Percentiles rank a stretch among this genome's conserved stretches.
These are phyloP conservation scores for Eupelmus urozonus DNA, from an alignment of 2,888 invertebrate genomes.

Conservation along the genomic window DNA sequence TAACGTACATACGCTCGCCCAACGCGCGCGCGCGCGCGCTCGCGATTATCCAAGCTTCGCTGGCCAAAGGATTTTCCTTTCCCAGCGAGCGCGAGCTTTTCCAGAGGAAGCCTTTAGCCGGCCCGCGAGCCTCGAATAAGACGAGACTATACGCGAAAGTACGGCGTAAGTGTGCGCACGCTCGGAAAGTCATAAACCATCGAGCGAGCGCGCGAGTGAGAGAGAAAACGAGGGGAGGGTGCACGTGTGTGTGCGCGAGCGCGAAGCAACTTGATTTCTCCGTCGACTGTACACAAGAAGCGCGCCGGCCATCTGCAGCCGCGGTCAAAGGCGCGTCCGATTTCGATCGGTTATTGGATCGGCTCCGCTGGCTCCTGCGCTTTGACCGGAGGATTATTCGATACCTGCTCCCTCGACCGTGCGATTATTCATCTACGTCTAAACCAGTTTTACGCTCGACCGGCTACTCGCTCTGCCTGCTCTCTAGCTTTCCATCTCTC, in stretches of 20 bases:
- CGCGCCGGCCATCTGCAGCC: neutral
- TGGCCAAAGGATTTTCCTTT: slow-evolving; percentile 74
- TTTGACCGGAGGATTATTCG: slow-evolving; percentile 44
- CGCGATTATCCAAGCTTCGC: slow-evolving; percentile 75
- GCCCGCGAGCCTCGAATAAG: neutral
- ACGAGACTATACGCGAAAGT: neutral
- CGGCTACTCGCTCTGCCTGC: neutral
- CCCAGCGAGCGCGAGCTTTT: slow-evolving; percentile 45
- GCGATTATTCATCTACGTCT: slow-evolving; percentile 49
- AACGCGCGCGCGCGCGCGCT: slow-evolving; percentile 48
- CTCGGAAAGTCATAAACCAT: slow-evolving; percentile 36
- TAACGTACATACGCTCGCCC: neutral
- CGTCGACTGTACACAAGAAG: neutral
- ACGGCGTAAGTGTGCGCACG: neutral
- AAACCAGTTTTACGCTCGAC: slow-evolving; percentile 47
- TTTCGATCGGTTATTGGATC: slow-evolving; percentile 69
- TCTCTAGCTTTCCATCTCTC: neutral
- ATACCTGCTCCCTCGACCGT: slow-evolving; percentile 48
- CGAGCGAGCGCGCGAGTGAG: slow-evolving; percentile 30
- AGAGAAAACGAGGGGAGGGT: neutral
- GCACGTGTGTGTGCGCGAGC: neutral
- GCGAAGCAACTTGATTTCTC: slow-evolving; percentile 44
- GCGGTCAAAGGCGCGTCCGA: slow-evolving; percentile 58
- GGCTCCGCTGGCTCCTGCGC: slow-evolving; percentile 15
- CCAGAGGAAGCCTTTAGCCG: slow-evolving; percentile 14